Evolutionary conservation across 2,888 invertebrate species (phyloP).

Genomic region (Melanotus villosus): DNA sequence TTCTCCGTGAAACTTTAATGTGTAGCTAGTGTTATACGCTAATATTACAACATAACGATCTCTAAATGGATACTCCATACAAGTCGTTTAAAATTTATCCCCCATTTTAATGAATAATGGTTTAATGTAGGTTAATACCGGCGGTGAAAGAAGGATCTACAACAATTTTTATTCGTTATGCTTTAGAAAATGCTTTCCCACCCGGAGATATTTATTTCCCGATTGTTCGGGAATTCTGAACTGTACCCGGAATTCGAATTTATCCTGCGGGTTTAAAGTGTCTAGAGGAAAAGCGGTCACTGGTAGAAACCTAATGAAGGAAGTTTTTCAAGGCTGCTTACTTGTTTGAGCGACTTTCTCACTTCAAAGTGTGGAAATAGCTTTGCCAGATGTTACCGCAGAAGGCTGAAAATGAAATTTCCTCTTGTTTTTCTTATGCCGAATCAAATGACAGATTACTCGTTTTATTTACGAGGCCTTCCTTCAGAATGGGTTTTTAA

Average conservation of each 20-base stretch:
- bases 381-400: slow-evolving; percentile 23
- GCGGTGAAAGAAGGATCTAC: too few relatives aligned
- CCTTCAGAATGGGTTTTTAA: too few relatives aligned
- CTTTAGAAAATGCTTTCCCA: not conserved
- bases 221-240: slow-evolving; percentile 6
- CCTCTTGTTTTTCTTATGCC: not conserved
- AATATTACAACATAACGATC: too few relatives aligned
- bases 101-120: too few relatives aligned
- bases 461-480: too few relatives aligned
- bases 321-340: slow-evolving; percentile 36
- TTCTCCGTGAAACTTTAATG: too few relatives aligned
- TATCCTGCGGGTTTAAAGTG: slow-evolving; percentile 31
- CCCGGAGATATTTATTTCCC: slow-evolving; percentile 4
- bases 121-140: too few relatives aligned
- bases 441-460: not conserved
- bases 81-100: too few relatives aligned
- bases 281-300: slow-evolving; percentile 36
- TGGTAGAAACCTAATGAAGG: slow-evolving; percentile 38
- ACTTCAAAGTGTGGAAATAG: slow-evolving; percentile 26
- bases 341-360: slow-evolving; percentile 15
- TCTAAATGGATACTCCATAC: too few relatives aligned
- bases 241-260: slow-evolving; percentile 21
- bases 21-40: too few relatives aligned
- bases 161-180: not conserved
- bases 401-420: slow-evolving; percentile 9